Evolutionary conservation across 2,113 vertebrate genomes (phyloP), one percentile per base, ranked within the genome.

Genomic region (Silurus asotus): DNA sequence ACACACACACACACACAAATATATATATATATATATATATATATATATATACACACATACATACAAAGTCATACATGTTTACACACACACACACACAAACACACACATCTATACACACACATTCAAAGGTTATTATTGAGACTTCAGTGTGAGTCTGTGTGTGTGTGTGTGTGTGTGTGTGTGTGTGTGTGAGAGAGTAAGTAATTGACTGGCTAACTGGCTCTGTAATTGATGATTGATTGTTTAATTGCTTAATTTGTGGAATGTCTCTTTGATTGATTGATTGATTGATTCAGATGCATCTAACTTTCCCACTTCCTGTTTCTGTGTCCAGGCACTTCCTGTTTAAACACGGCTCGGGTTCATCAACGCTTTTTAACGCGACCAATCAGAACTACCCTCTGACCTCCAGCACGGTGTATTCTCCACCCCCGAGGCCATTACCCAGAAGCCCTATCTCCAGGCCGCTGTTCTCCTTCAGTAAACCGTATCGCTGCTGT

Each of bases 331-430:
- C 0, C 91, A 97, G 96, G 94, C 96, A 97, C 92, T 97, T 97
- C 93, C 95, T 97, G 76, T 97, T 97, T 92, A 97, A 97, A 89
- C 96, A 97, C 0, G 96, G 96, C 90, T 97, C 96, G 87, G 96
- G 96, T 53, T 96, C 96, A 49, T 97, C 96, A 1, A 95, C 96
- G 69, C 95, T 97, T 91, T 97, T 96, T 94, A 96, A 95, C 53
- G 96, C 96, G 15, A 95, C 96, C 92, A 96, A 94, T 92, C 96
- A 97, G 93, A 97, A 96, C 93, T 97, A 97, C 89, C 96, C 96
- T 80, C 91, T 97, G 91, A 97, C 96, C 4, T 97, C 96, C 92
- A 97, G 96, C 19, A 97, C 96, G 20, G 96, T 97, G 92, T 97
- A 97, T 91, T 97, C 96, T 2, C 96, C 96, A 58, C 96, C 96